A percentile compares a stretch with the other conserved stretches of the same genome.
Evolutionary conservation across 2,113 vertebrate species (phyloP).

Genomic region (Strix aluco): DNA sequence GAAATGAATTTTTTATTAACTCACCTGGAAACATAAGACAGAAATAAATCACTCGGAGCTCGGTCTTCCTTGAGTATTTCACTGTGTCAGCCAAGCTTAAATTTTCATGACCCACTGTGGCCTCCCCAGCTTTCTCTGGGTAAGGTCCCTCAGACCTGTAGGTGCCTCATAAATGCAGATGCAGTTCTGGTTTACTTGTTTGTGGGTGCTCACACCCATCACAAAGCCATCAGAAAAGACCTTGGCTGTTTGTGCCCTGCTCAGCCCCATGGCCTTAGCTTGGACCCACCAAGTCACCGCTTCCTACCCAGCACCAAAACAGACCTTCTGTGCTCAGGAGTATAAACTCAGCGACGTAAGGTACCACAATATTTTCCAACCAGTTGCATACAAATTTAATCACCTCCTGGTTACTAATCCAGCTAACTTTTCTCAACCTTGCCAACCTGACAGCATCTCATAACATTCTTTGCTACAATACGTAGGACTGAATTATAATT

Average conservation of each 20-base stretch:
- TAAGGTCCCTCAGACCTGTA: not conserved
- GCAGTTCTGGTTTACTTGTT: not conserved
- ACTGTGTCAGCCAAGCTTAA: not conserved
- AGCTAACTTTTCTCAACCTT: not conserved
- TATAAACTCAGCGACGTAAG: not conserved
- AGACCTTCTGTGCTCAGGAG: not conserved
- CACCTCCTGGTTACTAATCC: not conserved
- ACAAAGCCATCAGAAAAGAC: not conserved
- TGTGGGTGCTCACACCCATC: not conserved
- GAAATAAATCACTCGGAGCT: not conserved
- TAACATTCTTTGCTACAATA: not conserved
- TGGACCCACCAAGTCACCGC: fast-evolving
- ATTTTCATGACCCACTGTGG: fast-evolving
- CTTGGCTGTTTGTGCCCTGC: fast-evolving
- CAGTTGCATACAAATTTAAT: not conserved
- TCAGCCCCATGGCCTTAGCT: not conserved
- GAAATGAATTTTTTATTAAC: slow-evolving; percentile 13
- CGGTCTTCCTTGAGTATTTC: not conserved
- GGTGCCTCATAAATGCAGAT: not conserved
- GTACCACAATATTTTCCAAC: fast-evolving
- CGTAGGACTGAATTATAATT: not conserved
- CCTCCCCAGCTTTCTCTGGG: not conserved
- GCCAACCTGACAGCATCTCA: not conserved
- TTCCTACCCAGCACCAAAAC: not conserved
- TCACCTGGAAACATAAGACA: not conserved